Evolutionary conservation across 1,140 invertebrate species (phyloP), one percentile per base, ranked within the genome.

Genomic region (Cyclina sinensis): DNA sequence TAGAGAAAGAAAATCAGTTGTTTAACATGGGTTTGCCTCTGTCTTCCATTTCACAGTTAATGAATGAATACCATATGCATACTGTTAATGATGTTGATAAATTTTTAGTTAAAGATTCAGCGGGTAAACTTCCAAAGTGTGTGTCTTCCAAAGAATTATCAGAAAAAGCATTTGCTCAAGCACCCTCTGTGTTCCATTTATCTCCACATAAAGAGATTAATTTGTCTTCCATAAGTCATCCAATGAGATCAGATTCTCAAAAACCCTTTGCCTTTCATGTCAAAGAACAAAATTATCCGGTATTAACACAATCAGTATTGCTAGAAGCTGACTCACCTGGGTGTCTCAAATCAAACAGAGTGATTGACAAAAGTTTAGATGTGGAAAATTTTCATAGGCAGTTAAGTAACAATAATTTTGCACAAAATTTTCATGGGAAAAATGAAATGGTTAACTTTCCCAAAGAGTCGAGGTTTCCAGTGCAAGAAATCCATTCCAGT

Each of bases 161-260:
- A 37, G 14, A 81, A 1, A 54, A 54, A n/a, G 30, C 35, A 39
- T 81, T 65, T 81, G 46, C 74, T 78, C 74, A 78, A 35, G 0
- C 46, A 78, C 43, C 70, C 9, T 35, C 46, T 35, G 74, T 78
- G 74, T 78, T 78, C 74, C 7, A 54, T 35, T 32, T 35, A 57
- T 78, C 43, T 51, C 46, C 74, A 51, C 48, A 78, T 35, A 78
- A 54, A 35, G 74, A 78, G 46, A 78, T 78, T 78, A 48, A 48
- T 51, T 35, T 54, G 48, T 51, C 74, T 78, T 78, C 74, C 74
- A 78, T 51, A 1, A 37, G 32, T 16, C 21, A 4, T 70, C 2
- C 48, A 14, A n/a, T 51, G 2, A 27, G 27, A 16, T 18, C 18
- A 1, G 16, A n/a, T 78, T 30, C 46, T 24, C 70, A 46, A 51